A percentile compares a stretch with the other conserved stretches of the same genome.
phyloP scores from a whole-genome alignment of 2,888 invertebrate species.

The Tromatobia lineatoria region DNA sequence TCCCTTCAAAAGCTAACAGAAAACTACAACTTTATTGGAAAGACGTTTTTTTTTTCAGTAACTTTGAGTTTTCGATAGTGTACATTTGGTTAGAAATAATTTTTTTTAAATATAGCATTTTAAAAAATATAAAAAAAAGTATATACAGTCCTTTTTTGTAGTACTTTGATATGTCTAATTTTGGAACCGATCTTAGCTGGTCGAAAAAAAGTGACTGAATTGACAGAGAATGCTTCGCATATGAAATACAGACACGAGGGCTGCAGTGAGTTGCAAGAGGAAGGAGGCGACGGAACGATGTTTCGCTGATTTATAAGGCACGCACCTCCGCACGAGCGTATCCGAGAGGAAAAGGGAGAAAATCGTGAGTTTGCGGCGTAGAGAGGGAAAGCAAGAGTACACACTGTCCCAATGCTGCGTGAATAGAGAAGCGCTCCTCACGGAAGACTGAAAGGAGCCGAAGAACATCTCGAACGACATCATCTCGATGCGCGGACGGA shows the following conservation, averaged over 20 bases:
- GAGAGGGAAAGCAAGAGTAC: constrained; percentile 59
- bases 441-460: constrained; percentile 54
- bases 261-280: constrained; percentile 48
- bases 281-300: constrained; percentile 65
- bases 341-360: constrained; percentile 51
- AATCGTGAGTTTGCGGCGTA: constrained; percentile 7
- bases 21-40: too few relatives aligned
- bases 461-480: constrained; percentile 68
- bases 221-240: constrained; percentile 29
- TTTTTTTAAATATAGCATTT: too few relatives aligned
- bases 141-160: too few relatives aligned
- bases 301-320: constrained; percentile 79
- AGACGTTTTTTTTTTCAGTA: too few relatives aligned
- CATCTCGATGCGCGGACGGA: constrained; percentile 62
- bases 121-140: too few relatives aligned
- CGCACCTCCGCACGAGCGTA: constrained; percentile 70
- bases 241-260: constrained; percentile 28
- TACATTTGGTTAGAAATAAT: too few relatives aligned
- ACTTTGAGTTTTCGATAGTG: too few relatives aligned
- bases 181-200: too few relatives aligned
- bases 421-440: constrained; percentile 45
- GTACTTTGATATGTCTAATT: too few relatives aligned
- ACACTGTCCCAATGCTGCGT: not conserved
- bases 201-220: not conserved
- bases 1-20: too few relatives aligned